A percentile compares a stretch with the other conserved stretches of the same genome.
phyloP scores from a whole-genome alignment of 2,797 vertebrate genomes.

The Acomys russatus region DNA sequence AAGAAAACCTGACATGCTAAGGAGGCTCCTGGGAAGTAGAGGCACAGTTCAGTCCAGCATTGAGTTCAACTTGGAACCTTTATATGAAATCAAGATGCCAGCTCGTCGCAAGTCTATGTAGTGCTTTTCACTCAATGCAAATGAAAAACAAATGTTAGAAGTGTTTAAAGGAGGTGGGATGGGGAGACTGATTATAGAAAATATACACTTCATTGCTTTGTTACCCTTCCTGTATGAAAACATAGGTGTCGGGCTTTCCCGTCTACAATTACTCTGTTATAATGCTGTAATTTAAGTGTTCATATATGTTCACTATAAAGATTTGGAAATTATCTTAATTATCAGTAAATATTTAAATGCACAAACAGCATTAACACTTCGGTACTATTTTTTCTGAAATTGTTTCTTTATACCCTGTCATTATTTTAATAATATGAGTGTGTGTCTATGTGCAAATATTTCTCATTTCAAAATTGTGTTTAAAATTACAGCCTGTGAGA shows the following conservation, averaged over 20 bases:
- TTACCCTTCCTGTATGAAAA: neutral
- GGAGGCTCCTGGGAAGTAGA: neutral
- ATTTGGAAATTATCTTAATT: constrained; percentile 30
- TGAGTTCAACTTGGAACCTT: constrained; percentile 11
- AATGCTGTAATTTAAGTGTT: constrained; percentile 11
- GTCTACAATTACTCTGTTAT: neutral
- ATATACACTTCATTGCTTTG: neutral
- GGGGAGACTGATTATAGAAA: neutral
- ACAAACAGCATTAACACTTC: neutral
- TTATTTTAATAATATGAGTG: neutral
- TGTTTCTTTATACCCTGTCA: neutral
- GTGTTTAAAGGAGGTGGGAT: neutral
- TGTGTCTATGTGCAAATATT: neutral
- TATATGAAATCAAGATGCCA: neutral
- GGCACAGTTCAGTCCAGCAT: neutral
- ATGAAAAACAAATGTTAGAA: constrained; percentile 39
- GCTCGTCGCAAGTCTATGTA: neutral
- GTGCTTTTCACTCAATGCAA: neutral
- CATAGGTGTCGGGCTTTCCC: neutral
- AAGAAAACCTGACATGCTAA: neutral
- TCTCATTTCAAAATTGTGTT: constrained; percentile 14
- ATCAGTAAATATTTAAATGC: neutral
- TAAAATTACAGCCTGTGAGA: neutral
- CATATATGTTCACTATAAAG: neutral
- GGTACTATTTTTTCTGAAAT: neutral